A percentile compares a stretch with the other conserved stretches of the same genome.
Conservation (phyloP, 2,113 vertebrate genomes). For the Varanus komodoensis region DNA sequence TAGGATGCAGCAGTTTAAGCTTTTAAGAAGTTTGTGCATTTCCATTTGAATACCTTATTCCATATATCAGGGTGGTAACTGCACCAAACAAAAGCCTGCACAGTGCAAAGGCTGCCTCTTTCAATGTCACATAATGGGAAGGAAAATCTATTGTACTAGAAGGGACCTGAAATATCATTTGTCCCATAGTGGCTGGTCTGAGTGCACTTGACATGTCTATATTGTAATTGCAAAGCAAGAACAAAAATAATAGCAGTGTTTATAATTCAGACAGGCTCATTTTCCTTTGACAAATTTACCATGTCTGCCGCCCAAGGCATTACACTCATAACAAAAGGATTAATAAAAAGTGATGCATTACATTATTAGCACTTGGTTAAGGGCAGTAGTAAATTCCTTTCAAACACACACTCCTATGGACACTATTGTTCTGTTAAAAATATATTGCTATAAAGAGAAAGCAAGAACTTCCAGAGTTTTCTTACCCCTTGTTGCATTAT, state of each 20-base stretch:
- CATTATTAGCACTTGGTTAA: conserved; percentile 56
- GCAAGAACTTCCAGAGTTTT: conserved; percentile 17
- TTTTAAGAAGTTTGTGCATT: conserved; percentile 45
- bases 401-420: conserved; percentile 38
- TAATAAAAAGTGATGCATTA: conserved; percentile 65
- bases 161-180: conserved; percentile 36
- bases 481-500: not conserved
- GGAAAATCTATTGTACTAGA: conserved; percentile 48
- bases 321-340: conserved; percentile 58
- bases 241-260: conserved; percentile 65
- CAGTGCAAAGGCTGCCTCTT: conserved; percentile 46
- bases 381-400: conserved; percentile 36
- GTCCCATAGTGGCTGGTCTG: conserved; percentile 51
- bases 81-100: conserved; percentile 55
- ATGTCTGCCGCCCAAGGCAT: conserved; percentile 66
- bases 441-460: conserved; percentile 32
- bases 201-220: conserved; percentile 61
- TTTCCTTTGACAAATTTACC: conserved; percentile 69
- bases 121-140: conserved; percentile 31
- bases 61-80: conserved; percentile 46
- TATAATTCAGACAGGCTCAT: conserved; percentile 61
- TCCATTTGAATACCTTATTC: conserved; percentile 40
- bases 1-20: conserved; percentile 40
- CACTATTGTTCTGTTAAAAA: conserved; percentile 41
- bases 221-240: conserved; percentile 66